Evolutionary conservation across 2,797 vertebrate species (phyloP), one percentile per base, ranked within the genome.

Genomic region (Enteromius unitaeniatus): DNA sequence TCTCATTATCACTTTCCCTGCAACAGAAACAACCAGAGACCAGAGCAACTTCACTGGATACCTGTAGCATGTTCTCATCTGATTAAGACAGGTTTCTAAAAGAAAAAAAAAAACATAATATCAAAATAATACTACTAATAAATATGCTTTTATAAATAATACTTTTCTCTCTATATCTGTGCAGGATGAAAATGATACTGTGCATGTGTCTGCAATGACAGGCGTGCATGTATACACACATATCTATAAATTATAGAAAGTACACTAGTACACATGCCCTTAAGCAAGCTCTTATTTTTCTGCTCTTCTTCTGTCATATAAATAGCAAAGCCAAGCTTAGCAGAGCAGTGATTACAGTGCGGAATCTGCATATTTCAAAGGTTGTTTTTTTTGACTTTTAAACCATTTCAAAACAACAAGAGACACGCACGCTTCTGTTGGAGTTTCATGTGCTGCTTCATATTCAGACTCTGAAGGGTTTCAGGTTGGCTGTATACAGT

Each of bases 1-100:
- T 91, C 93, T 91, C 94, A 91, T 95, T 95, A 95, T 93, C 91
- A 93, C 91, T 92, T 93, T 90, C 90, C 91, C 90, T 92, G 88
- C 89, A 87, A 85, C 84, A 88, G 90, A 91, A 92, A 91, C 90
- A 89, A 85, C 70, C n/a, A 82, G 62, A 83, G 75, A 67, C 37
- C 69, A 3, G 23, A 40, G 70, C 26, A 80, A 60, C 67, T 86
- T 79, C 13, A 58, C 60, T 67, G 28, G 21, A 55, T 17, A 82
- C 72, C 74, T 67, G 70, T 65, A 53, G 77, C 34, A n/a, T 55
- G n/a, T 26, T 45, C 31, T 45, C 1, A 7, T 28, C 14, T 26
- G 21, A 37, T 51, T 49, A 37, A 17, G 19, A 51, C 3, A 55
- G 19, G 47, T 28, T 67, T 2, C 15, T 34, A 42, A 74, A 17